Evolutionary conservation across 2,797 vertebrate species (phyloP), one percentile per base, ranked within the genome.

Genomic region (Decapterus maruadsi): DNA sequence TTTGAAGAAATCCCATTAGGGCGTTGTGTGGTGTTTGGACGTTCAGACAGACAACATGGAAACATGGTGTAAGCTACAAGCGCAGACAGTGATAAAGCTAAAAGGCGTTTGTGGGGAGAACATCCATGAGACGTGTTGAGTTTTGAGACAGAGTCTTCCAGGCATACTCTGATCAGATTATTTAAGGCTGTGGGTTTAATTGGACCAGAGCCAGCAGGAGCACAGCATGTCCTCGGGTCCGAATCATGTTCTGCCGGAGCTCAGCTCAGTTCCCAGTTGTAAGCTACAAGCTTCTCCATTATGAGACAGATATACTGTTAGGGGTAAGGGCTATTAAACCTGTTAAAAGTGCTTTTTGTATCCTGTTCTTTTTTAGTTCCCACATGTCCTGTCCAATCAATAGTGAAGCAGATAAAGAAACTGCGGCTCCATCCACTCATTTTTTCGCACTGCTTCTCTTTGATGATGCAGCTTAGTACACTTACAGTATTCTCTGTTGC

Each of bases 171-270:
- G 6, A 63, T 68, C 67, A 50, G 34, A 71, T 67, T 56, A 56
- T 71, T 64, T 40, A 70, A 26, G 31, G 66, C 38, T 40, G 2
- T 56, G 60, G 62, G 42, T 75, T 61, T 48, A 50, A 50, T 36
- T 56, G 42, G 66, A 50, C 19, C 11, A 8, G 7, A 60, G 19
- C 55, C 53, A 42, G 26, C 43, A 17, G 10, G 22, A 38, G 60
- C 48, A 34, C 31, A 55, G 48, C 51, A 14, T 43, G 56, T 50
- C 51, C 26, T 17, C 6, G 2, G 22, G 16, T 56, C 43, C 42
- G 40, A 38, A 57, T 29, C 12, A 17, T 16, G 53, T 57, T 45
- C 68, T 29, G 4, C 48, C 40, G 34, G 43, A 50, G 68, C 56
- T 69, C 56, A 14, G 56, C 38, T 58, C 62, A 53, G 10, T 8